phyloP scores from a whole-genome alignment of 1,140 invertebrate genomes.

The Parapsyche elsis region DNA sequence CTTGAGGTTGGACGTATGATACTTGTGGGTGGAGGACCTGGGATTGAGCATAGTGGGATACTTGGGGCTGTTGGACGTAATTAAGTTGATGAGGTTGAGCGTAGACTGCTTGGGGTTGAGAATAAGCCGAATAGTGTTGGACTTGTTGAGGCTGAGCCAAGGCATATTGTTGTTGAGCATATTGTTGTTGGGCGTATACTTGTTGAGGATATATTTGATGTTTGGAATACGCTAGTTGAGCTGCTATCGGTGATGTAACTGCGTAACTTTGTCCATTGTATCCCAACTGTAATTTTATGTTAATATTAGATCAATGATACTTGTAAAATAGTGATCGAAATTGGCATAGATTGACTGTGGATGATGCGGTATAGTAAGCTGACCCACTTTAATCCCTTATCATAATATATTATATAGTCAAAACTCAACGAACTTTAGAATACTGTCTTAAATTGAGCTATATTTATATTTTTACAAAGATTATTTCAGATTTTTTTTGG shows the following conservation, averaged over 20 bases:
- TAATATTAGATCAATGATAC: not conserved
- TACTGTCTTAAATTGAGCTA: too few relatives aligned
- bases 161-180: not conserved
- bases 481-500: too few relatives aligned
- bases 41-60: not conserved
- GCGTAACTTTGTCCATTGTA: slow-evolving; percentile 43
- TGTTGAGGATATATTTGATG: slow-evolving; percentile 46
- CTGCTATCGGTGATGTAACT: slow-evolving; percentile 46
- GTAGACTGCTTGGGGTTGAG: slow-evolving; percentile 31
- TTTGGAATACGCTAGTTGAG: slow-evolving; percentile 52
- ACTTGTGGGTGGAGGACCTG: slow-evolving; percentile 29
- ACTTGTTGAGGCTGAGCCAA: slow-evolving; percentile 24
- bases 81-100: slow-evolving; percentile 37
- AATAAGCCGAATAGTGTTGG: slow-evolving; percentile 35
- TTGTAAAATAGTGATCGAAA: not conserved
- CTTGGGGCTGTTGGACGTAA: slow-evolving; percentile 18
- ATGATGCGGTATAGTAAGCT: too few relatives aligned
- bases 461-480: too few relatives aligned
- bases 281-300: slow-evolving; percentile 46
- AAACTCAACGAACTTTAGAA: too few relatives aligned
- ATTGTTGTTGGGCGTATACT: slow-evolving; percentile 35
- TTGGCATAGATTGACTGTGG: too few relatives aligned
- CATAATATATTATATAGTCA: too few relatives aligned
- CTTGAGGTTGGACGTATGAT: slow-evolving; percentile 7
- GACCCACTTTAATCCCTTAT: too few relatives aligned